Evolutionary conservation across 2,113 vertebrate genomes (phyloP), one percentile per base, ranked within the genome.

Genomic region (Seriola aureovittata): DNA sequence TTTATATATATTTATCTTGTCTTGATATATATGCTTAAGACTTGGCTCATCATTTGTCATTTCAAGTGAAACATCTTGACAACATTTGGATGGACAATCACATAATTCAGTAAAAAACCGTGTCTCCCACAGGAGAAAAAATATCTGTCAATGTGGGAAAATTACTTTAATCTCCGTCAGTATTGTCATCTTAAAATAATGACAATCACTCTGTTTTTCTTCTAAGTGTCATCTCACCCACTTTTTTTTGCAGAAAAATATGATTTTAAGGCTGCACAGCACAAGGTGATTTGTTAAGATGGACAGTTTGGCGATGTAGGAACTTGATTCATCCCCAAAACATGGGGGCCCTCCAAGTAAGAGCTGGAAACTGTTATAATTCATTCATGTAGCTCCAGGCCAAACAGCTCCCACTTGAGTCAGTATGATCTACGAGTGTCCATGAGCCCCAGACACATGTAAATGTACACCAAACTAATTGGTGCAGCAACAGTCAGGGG

Each of bases 381-480:
- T 93, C 90, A 93, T 87, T 73, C 62, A 54, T 29, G 62, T 72
- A 25, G 89, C 90, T 91, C 70, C 79, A 42, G 87, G 89, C 92
- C 89, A 93, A 92, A 90, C 84, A n/a, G 88, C 93, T 93, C 93
- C 92, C 93, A 90, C 93, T 84, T 80, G 86, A 92, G 90, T 86
- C 79, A 86, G 73, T 46, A 69, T 93, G 92, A 93, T 92, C 78
- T 93, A 93, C 69, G 88, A 90, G 90, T 89, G 89, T 91, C 89
- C 62, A 8, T 84, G 91, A 89, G 86, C 68, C 84, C 75, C 82
- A 65, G 86, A 91, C 86, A 78, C 87, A 88, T 85, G 88, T 87
- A 91, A 88, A 90, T 84, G 90, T 85, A 68, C 82, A 86, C 78
- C 76, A 10, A 88, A 88, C 91, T 93, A 93, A 94, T 93, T 93